phyloP scores from a whole-genome alignment of 2,888 invertebrate species.

The Tetranychus piercei region DNA sequence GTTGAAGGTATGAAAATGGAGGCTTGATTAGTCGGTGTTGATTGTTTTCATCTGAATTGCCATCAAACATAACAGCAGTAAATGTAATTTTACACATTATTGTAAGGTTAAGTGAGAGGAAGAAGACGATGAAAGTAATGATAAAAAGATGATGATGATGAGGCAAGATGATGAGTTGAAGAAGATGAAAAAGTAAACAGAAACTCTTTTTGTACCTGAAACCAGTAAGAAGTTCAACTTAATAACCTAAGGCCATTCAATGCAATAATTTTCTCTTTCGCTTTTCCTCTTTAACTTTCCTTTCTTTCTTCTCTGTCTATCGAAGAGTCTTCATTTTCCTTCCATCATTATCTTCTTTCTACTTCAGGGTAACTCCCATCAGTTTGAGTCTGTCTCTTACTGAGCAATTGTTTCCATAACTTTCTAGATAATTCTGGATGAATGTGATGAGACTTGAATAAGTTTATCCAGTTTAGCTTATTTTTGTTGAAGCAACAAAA shows the following conservation, averaged over 20 bases:
- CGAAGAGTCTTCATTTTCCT: neutral
- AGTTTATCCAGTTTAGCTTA: neutral
- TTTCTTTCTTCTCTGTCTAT: neutral
- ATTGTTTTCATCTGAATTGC: no score
- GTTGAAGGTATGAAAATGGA: no score
- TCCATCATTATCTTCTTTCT: neutral
- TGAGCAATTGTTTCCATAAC: neutral
- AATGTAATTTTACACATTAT: neutral
- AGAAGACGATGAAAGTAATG: neutral
- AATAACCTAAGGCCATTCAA: neutral
- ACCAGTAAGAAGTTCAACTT: neutral
- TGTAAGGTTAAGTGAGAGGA: neutral
- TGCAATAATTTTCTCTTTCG: neutral
- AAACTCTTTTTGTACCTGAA: neutral
- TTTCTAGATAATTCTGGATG: neutral
- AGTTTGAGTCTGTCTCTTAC: neutral
- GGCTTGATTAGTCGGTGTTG: no score
- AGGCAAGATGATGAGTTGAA: neutral
- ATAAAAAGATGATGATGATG: neutral
- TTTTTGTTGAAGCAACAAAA: neutral
- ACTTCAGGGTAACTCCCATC: neutral
- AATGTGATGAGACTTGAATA: neutral
- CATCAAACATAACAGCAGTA: neutral
- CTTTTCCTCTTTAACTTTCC: neutral
- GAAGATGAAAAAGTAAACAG: neutral